Percentiles rank a stretch among this genome's conserved stretches.
Evolutionary conservation across 2,113 vertebrate genomes (phyloP).

Genomic region (Cnemophilus loriae): DNA sequence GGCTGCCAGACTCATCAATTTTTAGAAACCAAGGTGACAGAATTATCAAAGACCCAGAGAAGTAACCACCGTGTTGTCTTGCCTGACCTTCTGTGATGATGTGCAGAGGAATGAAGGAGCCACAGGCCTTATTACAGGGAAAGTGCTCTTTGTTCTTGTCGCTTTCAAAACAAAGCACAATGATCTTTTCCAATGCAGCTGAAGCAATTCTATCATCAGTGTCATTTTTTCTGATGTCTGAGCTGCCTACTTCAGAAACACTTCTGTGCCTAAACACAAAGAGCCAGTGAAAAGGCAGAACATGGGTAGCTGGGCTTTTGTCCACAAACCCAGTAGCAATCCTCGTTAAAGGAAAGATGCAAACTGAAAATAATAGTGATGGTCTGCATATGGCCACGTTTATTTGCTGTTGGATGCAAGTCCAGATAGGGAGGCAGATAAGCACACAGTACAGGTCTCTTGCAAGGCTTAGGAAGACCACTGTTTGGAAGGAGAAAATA

Average conservation of each 20-base stretch:
- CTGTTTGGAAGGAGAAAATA: not conserved
- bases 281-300: not conserved
- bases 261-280: not conserved
- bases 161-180: conserved; percentile 40
- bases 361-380: not conserved
- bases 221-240: conserved; percentile 28
- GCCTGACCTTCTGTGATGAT: conserved; percentile 47
- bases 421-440: not conserved
- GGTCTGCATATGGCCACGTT: not conserved
- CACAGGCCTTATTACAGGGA: conserved; percentile 41
- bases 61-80: conserved; percentile 27
- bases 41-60: conserved; percentile 42
- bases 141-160: conserved; percentile 5
- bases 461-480: not conserved
- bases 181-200: conserved; percentile 24
- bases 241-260: not conserved
- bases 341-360: not conserved
- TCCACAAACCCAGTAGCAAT: not conserved
- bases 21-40: conserved; percentile 41
- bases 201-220: conserved; percentile 21
- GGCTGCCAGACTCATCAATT: conserved; percentile 56
- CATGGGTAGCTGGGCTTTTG: not conserved
- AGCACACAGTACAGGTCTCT: not conserved
- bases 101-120: not conserved
- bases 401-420: not conserved